A percentile compares a stretch with the other conserved stretches of the same genome.
These are phyloP conservation scores for Synodontis membranacea DNA, from an alignment of 2,113 vertebrate species.

Conservation along the genomic window DNA sequence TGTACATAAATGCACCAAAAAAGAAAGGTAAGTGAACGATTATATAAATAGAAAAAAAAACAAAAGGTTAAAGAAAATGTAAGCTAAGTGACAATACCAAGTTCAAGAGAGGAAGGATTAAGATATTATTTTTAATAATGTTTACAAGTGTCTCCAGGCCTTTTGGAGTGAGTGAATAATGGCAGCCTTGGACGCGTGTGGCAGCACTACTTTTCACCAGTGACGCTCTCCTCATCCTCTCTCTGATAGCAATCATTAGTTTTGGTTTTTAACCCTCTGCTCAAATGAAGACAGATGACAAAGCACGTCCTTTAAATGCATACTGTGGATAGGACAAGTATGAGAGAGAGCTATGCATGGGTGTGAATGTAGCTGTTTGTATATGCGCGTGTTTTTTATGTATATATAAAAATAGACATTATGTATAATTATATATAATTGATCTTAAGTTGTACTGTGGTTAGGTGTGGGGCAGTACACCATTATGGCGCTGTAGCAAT, in stretches of 20 bases:
- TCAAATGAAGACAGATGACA: constrained; percentile 90
- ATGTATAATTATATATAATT: background rate
- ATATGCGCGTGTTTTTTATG: background rate
- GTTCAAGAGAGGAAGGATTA: constrained; percentile 89
- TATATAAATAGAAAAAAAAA: background rate
- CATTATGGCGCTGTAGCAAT: background rate
- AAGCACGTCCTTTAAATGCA: constrained; percentile 78
- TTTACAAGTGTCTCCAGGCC: constrained; percentile 91
- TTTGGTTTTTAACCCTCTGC: constrained; percentile 89
- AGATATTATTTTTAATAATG: constrained; percentile 97
- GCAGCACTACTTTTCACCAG: constrained; percentile 88
- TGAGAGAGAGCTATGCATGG: constrained; percentile 64
- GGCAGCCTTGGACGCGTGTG: constrained; percentile 84
- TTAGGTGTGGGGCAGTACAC: background rate
- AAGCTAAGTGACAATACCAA: constrained; percentile 84
- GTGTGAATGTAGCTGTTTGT: background rate
- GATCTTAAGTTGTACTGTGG: background rate
- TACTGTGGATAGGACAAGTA: constrained; percentile 74
- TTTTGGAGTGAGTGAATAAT: constrained; percentile 87
- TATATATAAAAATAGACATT: background rate
- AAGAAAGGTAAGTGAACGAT: background rate
- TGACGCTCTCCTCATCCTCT: constrained; percentile 82
- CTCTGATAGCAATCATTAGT: constrained; percentile 90
- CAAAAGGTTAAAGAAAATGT: constrained; percentile 4
- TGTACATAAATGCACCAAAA: constrained; percentile 9